Conservation (phyloP, 2,113 vertebrate genomes). For the Alethe castanea region DNA sequence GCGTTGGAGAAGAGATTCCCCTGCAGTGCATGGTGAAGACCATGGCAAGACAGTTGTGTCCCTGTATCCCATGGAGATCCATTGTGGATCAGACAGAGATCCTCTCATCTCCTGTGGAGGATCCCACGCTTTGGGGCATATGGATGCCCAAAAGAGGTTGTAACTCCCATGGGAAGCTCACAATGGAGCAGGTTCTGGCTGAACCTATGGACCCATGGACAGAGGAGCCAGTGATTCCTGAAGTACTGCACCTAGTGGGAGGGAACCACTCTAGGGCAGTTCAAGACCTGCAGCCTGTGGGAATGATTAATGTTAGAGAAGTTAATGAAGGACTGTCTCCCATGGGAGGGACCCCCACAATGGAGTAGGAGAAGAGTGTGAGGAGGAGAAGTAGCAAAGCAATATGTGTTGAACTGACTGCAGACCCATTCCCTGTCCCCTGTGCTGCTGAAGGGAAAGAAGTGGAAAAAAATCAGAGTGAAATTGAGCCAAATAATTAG, state of each 20-base stretch:
- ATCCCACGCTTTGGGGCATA: rapidly evolving
- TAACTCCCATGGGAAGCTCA: neutral
- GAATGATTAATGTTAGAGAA: neutral
- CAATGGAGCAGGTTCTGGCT: neutral
- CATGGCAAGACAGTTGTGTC: neutral
- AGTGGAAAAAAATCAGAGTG: neutral
- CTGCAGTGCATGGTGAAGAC: rapidly evolving
- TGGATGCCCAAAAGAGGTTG: neutral
- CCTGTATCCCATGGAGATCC: neutral
- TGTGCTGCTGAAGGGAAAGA: neutral
- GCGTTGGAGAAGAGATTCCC: neutral
- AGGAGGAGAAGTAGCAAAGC: neutral
- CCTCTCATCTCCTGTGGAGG: neutral
- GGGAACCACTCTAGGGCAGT: neutral
- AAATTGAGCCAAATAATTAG: neutral
- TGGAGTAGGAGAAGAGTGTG: neutral
- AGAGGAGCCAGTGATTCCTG: neutral
- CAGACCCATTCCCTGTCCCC: neutral
- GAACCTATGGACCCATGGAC: neutral
- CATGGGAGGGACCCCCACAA: rapidly evolving
- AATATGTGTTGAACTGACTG: rapidly evolving
- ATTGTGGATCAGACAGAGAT: neutral
- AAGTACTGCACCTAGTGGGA: neutral
- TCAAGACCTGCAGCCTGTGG: neutral
- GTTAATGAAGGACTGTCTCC: neutral